A percentile compares a stretch with the other conserved stretches of the same genome.
Evolutionary conservation across 2,113 vertebrate genomes (phyloP).

Genomic region (Propithecus coquereli): DNA sequence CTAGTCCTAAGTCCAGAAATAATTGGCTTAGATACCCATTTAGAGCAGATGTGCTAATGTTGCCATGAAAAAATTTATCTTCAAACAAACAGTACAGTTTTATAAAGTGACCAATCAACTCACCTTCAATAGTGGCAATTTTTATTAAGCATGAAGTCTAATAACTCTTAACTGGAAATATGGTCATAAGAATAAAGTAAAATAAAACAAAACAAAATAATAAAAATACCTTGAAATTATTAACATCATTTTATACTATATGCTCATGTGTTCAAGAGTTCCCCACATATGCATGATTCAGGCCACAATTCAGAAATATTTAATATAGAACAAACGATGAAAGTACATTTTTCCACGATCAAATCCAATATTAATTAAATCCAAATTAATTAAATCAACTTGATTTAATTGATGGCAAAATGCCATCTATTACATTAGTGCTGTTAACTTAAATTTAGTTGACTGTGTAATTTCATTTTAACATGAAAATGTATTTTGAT

Average conservation of each 20-base stretch:
- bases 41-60: background rate
- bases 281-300: background rate
- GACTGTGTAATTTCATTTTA: background rate
- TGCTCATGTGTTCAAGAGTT: background rate
- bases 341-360: background rate
- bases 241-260: constrained; percentile 23
- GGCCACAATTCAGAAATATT: constrained; percentile 24
- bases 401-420: constrained; percentile 14
- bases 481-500: background rate
- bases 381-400: background rate
- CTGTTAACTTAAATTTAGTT: background rate
- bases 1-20: background rate
- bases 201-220: background rate
- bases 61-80: background rate
- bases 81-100: background rate
- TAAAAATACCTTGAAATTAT: background rate
- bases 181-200: background rate
- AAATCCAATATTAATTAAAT: background rate
- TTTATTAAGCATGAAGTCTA: background rate
- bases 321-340: background rate
- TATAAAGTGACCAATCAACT: background rate
- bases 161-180: background rate
- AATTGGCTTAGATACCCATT: background rate
- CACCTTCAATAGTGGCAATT: background rate
- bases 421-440: background rate